phyloP scores from a whole-genome alignment of 2,797 vertebrate genomes.

The Denticeps clupeoides region DNA sequence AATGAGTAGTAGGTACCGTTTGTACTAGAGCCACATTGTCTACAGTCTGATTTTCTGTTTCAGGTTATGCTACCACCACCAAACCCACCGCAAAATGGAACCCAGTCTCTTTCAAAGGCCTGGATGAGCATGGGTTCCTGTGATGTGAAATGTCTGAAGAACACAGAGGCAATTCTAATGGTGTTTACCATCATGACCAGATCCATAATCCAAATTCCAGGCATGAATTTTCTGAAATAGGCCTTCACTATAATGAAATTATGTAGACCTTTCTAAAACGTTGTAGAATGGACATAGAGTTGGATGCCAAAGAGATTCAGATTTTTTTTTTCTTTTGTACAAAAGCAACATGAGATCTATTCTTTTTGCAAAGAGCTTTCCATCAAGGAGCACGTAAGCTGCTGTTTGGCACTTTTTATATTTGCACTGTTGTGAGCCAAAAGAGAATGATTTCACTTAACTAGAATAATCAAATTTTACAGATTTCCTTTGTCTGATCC shows the following conservation, averaged over 20 bases:
- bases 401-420: slow-evolving; percentile 3
- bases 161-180: no score
- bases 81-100: slow-evolving; percentile 58
- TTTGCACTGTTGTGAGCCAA: slow-evolving; percentile 23
- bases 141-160: no score
- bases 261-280: no score
- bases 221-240: no score
- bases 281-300: slow-evolving; percentile 25
- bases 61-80: slow-evolving; percentile 34
- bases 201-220: no score
- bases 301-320: slow-evolving; percentile 46
- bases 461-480: background rate
- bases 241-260: no score
- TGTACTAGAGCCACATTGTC: no score
- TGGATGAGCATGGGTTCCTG: slow-evolving; percentile 64
- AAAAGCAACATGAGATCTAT: background rate
- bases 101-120: slow-evolving; percentile 55
- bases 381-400: background rate
- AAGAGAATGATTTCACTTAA: background rate
- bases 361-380: slow-evolving; percentile 12
- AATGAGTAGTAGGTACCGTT: no score
- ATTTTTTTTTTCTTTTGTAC: slow-evolving; percentile 4
- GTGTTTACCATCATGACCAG: no score
- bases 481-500: background rate
- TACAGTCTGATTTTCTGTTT: no score